These are phyloP conservation scores for Bradypodion ventrale DNA, from an alignment of 2,797 vertebrate species.

Conservation along the genomic window DNA sequence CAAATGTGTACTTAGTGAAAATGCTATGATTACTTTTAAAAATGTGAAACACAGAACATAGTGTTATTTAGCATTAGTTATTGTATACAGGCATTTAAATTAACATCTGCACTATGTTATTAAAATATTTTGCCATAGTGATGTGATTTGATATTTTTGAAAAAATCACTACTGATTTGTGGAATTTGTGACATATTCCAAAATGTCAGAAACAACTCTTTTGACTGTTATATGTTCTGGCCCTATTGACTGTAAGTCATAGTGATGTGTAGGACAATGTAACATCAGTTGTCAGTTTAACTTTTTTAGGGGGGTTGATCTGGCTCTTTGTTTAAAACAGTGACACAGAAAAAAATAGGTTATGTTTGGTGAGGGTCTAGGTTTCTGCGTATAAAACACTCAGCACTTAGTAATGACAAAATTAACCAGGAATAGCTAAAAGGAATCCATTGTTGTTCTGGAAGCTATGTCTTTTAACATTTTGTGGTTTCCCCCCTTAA, in stretches of 20 bases:
- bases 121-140: neutral
- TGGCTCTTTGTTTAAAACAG: constrained; percentile 34
- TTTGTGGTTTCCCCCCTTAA: constrained; percentile 17
- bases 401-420: constrained; percentile 55
- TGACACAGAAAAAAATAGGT: constrained; percentile 37
- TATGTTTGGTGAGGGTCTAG: constrained; percentile 44
- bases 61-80: neutral
- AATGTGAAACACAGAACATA: neutral
- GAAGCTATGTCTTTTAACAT: constrained; percentile 60
- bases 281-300: neutral
- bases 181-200: neutral
- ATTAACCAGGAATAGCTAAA: constrained; percentile 41
- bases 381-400: constrained; percentile 48
- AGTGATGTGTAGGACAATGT: neutral
- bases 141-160: neutral
- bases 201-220: neutral
- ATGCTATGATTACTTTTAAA: neutral
- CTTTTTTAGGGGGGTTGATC: neutral
- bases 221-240: neutral
- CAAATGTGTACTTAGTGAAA: neutral
- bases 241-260: neutral
- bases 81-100: neutral
- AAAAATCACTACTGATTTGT: neutral
- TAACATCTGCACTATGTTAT: neutral
- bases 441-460: constrained; percentile 55